Evolutionary conservation across 2,797 vertebrate genomes (phyloP), one percentile per base, ranked within the genome.

Genomic region (Enteromius paludinosus): DNA sequence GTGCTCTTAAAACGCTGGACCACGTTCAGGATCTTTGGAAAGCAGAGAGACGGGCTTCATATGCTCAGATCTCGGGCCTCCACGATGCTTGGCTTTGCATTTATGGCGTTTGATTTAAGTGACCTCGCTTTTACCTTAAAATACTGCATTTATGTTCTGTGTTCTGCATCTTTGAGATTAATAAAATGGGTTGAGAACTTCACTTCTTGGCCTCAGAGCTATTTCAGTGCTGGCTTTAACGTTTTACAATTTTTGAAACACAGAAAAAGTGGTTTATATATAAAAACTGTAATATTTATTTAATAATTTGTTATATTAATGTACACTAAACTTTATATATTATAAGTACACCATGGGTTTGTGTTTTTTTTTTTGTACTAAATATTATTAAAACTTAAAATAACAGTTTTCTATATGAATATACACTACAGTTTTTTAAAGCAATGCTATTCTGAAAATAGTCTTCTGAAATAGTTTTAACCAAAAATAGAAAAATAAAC

Each of bases 1-100:
- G n/a, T n/a, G 10, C 82, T 69, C 76, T 84, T 83, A 85, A 85
- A 85, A 75, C 38, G 77, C 87, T 85, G 85, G 81, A 83, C 72
- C 45, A 76, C 47, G 11, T 83, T 79, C 83, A 81, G 72, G 72
- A 15, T 62, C 59, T 62, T 30, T 62, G 59, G 25, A 62, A 62
- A 62, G 59, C 59, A 59, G 20, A 43, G 68, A 70, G 83, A 83
- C 52, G 14, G 30, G 71, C 68, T 38, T 45, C 78, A 61, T 33
- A 69, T 35, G 81, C 18, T 71, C 78, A 61, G 25, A 61, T 61
- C 68, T 54, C 30, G 14, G 25, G 28, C 28, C 41, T 33, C 18
- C 6, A 45, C 6, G 12, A 23, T 23, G 74, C 74, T 77, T 64
- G 59, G 61, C 56, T 77, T 77, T 65, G 38, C 66, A 61, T 33